These are phyloP conservation scores for Caenorhabditis parvicauda DNA, from an alignment of 2,888 invertebrate species.

Conservation along the genomic window DNA sequence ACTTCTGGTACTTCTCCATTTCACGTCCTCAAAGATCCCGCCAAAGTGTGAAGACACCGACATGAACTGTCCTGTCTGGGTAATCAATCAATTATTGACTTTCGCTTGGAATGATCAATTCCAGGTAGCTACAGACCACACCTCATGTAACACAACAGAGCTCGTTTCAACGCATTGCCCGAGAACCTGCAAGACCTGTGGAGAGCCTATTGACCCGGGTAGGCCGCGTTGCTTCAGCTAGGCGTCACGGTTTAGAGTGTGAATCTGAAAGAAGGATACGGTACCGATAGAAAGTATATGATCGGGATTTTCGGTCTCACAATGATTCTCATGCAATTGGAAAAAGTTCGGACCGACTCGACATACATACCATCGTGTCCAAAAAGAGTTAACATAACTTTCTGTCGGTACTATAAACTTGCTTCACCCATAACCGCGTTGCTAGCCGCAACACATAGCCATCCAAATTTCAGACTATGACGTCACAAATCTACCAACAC, in stretches of 20 bases:
- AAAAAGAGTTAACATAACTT: no score
- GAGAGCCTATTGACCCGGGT: conserved; percentile 37
- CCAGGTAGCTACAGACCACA: conserved; percentile 36
- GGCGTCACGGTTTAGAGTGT: no score
- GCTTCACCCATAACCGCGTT: not conserved
- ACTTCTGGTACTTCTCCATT: no score
- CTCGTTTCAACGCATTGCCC: conserved; percentile 43
- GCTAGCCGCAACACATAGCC: not conserved
- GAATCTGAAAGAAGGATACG: no score
- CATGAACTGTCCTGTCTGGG: conserved; percentile 55
- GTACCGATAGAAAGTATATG: no score
- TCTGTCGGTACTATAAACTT: not conserved
- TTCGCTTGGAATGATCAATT: not conserved
- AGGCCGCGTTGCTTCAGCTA: conserved; percentile 5
- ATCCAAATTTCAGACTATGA: conserved; percentile 52
- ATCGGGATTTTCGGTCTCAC: no score
- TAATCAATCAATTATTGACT: conserved; percentile 7
- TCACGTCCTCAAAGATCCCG: conserved; percentile 19
- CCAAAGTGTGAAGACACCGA: conserved; percentile 47
- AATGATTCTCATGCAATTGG: no score
- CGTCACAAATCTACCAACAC: conserved; percentile 37
- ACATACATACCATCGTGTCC: no score
- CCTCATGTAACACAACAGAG: conserved; percentile 34
- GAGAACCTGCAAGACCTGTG: conserved; percentile 45
- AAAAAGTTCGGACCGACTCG: no score